Evolutionary conservation across 2,888 invertebrate genomes (phyloP).

Genomic region (Ischnura elegans): DNA sequence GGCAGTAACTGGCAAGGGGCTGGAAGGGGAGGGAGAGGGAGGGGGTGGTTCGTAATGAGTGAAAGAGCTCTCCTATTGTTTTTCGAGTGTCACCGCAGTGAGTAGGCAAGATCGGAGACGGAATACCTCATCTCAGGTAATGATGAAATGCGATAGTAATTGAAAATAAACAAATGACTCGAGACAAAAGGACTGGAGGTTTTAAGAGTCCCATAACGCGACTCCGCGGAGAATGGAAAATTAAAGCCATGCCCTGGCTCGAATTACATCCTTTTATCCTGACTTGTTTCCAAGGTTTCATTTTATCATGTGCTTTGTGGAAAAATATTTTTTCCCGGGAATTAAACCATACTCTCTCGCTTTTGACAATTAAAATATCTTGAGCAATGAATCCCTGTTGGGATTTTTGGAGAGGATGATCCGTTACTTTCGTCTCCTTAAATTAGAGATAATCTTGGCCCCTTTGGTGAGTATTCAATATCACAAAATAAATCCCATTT

Average conservation of each 20-base stretch:
- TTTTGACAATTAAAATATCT: not conserved
- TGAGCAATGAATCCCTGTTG: too few species aligned
- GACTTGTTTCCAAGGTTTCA: not conserved
- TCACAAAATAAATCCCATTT: too few species aligned
- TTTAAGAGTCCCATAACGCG: not conserved
- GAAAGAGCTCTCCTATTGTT: not conserved
- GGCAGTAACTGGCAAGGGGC: not conserved
- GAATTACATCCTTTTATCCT: not conserved
- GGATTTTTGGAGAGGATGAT: too few species aligned
- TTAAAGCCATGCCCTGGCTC: not conserved
- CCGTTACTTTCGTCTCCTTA: too few species aligned
- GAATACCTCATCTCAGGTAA: not conserved
- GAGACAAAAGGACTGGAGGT: not conserved
- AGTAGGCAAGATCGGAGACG: not conserved
- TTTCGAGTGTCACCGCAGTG: not conserved
- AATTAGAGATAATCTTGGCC: too few species aligned
- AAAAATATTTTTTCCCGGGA: not conserved
- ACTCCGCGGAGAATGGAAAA: not conserved
- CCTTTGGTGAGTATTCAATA: too few species aligned
- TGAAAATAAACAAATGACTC: not conserved
- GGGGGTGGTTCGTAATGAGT: not conserved
- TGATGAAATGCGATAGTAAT: slow-evolving; percentile 30
- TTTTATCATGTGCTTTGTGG: not conserved
- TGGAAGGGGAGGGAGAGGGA: not conserved
- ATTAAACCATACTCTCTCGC: not conserved